Evolutionary conservation across 2,113 vertebrate genomes (phyloP), one percentile per base, ranked within the genome.

Genomic region (Megaleporinus macrocephalus): DNA sequence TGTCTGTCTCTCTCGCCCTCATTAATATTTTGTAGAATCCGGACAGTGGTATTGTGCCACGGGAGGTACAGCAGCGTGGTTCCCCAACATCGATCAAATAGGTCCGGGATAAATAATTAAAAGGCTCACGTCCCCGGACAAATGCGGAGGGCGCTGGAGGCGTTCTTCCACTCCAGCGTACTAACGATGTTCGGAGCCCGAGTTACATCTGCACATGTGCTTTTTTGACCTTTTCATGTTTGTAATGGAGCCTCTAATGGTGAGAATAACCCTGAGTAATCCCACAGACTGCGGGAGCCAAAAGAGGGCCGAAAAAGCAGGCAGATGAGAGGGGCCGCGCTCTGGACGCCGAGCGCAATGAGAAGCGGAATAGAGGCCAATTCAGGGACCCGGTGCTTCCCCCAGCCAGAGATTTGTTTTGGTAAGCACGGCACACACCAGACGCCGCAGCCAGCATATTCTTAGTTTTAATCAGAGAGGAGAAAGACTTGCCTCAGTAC

Each of bases 21-120:
- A 88, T 88, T 80, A 85, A 88, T 88, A 88, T 86, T 88, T 84
- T 53, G 44, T 57, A 65, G 69, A 83, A 84, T 74, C 73, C 27
- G 78, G 83, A 86, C 65, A 78, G 61, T 80, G 73, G 69, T 81
- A 76, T 86, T 78, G 78, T 83, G 80, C 80, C 84, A 85, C 80
- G 73, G 85, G 80, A 85, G 86, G 80, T 82, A 82, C 74, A 78
- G 73, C 57, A 81, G 70, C 41, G 30, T 51, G 63, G 69, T 82
- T 84, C 80, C 76, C 78, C 18, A 18, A 73, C 87, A 88, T 88
- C 83, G 74, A 86, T 88, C 87, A 88, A 86, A 83, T 83, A 86
- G 69, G 77, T 84, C 68, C 69, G 69, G 51, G 80, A 79, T 88
- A 85, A 88, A 88, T 88, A 86, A 88, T 88, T 88, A 84, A 82